Evolutionary conservation across 1,140 invertebrate species (phyloP).

Genomic region (Ceratosolen fusciceps): DNA sequence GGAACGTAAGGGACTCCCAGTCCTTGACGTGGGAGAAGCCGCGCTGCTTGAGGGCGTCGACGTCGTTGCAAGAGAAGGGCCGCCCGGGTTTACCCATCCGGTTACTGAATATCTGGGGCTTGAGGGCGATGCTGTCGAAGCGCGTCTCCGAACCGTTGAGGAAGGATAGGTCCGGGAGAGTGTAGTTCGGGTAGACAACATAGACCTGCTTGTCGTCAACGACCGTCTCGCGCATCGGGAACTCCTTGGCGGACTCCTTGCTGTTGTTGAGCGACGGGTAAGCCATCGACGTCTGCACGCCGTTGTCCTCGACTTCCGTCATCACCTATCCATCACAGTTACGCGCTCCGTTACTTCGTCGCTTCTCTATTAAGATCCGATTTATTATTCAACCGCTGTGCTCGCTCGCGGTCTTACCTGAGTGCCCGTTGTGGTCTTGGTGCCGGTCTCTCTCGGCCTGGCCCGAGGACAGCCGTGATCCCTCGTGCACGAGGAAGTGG

Average conservation of each 20-base stretch:
- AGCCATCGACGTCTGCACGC: slow-evolving; percentile 67
- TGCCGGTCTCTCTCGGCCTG: neutral
- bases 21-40: slow-evolving; percentile 88
- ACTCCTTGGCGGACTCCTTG: neutral
- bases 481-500: neutral
- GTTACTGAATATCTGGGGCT: slow-evolving; percentile 70
- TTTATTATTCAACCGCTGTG: too few species aligned
- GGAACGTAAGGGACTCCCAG: slow-evolving; percentile 91
- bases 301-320: slow-evolving; percentile 65
- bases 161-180: slow-evolving; percentile 89
- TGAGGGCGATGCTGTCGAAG: slow-evolving; percentile 76
- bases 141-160: slow-evolving; percentile 77
- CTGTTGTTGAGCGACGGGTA: slow-evolving; percentile 52
- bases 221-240: slow-evolving; percentile 58
- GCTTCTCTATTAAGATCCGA: too few species aligned
- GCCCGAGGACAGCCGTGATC: neutral
- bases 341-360: neutral
- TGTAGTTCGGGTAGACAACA: slow-evolving; percentile 93
- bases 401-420: slow-evolving; percentile 11
- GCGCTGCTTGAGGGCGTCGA: slow-evolving; percentile 84
- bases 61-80: slow-evolving; percentile 87
- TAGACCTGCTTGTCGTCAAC: slow-evolving; percentile 83
- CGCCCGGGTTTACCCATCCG: slow-evolving; percentile 71
- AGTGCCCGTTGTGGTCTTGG: slow-evolving; percentile 36
- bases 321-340: slow-evolving; percentile 55